phyloP scores from a whole-genome alignment of 1,140 invertebrate genomes.

The Elymnias hypermnestra region DNA sequence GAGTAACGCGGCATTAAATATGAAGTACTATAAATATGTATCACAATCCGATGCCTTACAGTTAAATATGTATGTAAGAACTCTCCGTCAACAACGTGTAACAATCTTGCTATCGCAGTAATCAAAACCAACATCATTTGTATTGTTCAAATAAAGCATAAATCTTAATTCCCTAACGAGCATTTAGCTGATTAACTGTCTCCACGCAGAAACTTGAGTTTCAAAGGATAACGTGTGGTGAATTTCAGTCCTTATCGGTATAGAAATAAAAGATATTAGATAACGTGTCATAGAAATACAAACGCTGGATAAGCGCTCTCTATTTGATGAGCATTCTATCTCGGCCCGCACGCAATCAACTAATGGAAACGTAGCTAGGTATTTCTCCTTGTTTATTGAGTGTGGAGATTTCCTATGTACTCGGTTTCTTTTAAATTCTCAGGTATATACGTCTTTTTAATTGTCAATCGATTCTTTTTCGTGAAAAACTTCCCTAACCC shows the following conservation, averaged over 20 bases:
- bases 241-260: constrained; percentile 1
- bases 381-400: background rate
- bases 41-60: too few species aligned
- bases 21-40: too few species aligned
- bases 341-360: constrained; percentile 18
- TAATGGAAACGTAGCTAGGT: constrained; percentile 11
- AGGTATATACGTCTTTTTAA: too few species aligned
- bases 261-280: background rate
- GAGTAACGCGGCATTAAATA: too few species aligned
- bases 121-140: background rate
- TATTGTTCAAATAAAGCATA: background rate
- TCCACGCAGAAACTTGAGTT: background rate
- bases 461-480: too few species aligned
- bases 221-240: background rate
- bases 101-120: too few species aligned
- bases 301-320: constrained; percentile 6
- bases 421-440: too few species aligned
- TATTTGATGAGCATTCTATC: constrained; percentile 21
- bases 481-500: too few species aligned
- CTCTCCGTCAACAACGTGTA: too few species aligned
- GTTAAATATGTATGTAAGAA: too few species aligned
- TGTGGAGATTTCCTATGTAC: too few species aligned
- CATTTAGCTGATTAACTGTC: constrained; percentile 1
- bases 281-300: background rate
- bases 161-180: constrained; percentile 1